These are phyloP conservation scores for Anneissia japonica DNA, from an alignment of 35 echinoderm and acorn worm genomes.

Conservation along the genomic window DNA sequence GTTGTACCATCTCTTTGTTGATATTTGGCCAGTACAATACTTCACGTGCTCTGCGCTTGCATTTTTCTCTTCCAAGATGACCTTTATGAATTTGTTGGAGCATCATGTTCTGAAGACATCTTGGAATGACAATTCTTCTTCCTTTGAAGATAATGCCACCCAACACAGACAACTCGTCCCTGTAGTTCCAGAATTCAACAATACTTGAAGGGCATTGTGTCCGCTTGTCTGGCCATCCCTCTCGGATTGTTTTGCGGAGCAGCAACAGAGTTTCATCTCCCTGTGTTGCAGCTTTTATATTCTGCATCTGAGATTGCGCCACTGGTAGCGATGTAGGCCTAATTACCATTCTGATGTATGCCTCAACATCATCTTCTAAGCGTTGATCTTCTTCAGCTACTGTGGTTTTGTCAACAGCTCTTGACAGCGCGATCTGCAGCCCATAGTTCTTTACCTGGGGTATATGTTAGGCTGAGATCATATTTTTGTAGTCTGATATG, in stretches of 20 bases:
- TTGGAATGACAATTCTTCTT: slow-evolving; percentile 20
- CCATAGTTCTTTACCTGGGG: slow-evolving; percentile 38
- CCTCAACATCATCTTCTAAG: slow-evolving; percentile 1
- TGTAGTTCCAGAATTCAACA: neutral
- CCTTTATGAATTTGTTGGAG: slow-evolving; percentile 15
- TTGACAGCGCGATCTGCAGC: slow-evolving; percentile 42
- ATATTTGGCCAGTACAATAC: slow-evolving; percentile 18
- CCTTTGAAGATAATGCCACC: neutral
- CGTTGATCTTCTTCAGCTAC: neutral
- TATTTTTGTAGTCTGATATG: slow-evolving; percentile 48
- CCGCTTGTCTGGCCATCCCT: slow-evolving; percentile 2
- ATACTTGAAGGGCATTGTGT: neutral
- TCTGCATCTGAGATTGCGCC: neutral
- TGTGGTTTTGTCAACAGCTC: slow-evolving; percentile 34
- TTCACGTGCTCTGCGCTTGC: slow-evolving; percentile 16
- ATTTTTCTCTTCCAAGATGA: slow-evolving; percentile 35
- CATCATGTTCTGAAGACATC: neutral
- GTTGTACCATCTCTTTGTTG: slow-evolving; percentile 10
- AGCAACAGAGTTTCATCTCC: neutral
- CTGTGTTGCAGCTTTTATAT: slow-evolving; percentile 6
- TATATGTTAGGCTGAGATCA: slow-evolving; percentile 39
- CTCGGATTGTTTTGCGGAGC: neutral
- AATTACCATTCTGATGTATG: neutral
- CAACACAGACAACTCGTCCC: neutral
- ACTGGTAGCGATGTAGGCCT: neutral